A percentile compares a stretch with the other conserved stretches of the same genome.
Conservation (phyloP, 1,140 invertebrate species). For the Caligus rogercresseyi region DNA sequence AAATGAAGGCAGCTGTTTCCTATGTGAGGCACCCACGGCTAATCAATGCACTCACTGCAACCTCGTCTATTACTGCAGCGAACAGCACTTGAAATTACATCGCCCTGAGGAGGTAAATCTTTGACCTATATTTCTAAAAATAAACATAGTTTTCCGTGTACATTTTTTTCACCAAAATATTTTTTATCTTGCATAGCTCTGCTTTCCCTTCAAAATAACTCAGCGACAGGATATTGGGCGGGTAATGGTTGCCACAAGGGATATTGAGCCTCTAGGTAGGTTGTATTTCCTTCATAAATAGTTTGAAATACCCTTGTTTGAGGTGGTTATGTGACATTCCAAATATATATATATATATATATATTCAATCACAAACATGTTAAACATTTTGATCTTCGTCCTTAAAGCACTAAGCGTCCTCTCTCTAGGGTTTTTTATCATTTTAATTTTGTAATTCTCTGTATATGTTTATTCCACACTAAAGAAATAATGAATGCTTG, state of each 20-base stretch:
- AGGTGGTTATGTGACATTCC: too few species aligned
- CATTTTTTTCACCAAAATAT: neutral
- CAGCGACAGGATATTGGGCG: neutral
- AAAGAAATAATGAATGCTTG: too few species aligned
- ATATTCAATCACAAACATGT: too few species aligned
- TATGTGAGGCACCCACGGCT: neutral
- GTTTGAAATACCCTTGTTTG: too few species aligned
- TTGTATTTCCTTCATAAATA: neutral
- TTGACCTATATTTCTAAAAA: neutral
- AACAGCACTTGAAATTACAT: neutral
- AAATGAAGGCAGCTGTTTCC: too few species aligned
- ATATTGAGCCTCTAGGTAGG: slow-evolving; percentile 7
- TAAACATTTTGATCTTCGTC: too few species aligned
- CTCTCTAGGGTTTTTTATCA: too few species aligned
- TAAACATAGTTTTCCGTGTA: neutral
- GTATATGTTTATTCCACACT: too few species aligned
- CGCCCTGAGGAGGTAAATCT: neutral
- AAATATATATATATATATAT: too few species aligned
- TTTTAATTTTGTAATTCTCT: too few species aligned
- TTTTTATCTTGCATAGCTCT: neutral
- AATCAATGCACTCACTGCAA: neutral
- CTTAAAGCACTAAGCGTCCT: too few species aligned
- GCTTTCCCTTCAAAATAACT: slow-evolving; percentile 4
- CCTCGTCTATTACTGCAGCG: neutral
- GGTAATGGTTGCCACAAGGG: slow-evolving; percentile 4